Percentiles rank a stretch among this genome's conserved stretches.
These are phyloP conservation scores for Diadophis punctatus DNA, from an alignment of 2,113 vertebrate species.

Conservation along the genomic window DNA sequence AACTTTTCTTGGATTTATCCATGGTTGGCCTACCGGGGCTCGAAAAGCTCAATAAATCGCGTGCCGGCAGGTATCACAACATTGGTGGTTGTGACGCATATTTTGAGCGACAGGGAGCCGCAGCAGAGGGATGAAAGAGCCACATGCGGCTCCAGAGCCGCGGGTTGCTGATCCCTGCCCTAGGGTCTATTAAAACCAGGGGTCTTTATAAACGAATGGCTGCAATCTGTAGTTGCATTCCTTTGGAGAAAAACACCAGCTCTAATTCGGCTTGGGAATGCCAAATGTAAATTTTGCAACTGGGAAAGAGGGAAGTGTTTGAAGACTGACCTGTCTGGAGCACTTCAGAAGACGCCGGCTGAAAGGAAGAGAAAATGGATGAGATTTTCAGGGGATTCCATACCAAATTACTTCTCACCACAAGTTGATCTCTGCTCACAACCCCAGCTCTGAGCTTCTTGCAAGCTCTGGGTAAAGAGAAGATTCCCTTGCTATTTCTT, in stretches of 20 bases:
- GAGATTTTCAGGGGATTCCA: background rate
- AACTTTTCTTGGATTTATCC: too few species aligned
- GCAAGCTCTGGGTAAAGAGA: background rate
- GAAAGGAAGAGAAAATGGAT: constrained; percentile 13
- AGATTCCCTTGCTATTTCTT: background rate
- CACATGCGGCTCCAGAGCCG: too few species aligned
- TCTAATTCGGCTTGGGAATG: background rate
- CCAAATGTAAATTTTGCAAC: background rate
- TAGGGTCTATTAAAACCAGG: background rate
- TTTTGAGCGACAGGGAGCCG: too few species aligned
- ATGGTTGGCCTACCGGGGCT: too few species aligned
- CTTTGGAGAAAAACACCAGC: background rate
- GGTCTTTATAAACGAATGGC: too few species aligned
- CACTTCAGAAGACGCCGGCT: constrained; percentile 57
- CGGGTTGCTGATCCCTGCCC: background rate
- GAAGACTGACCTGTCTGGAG: constrained; percentile 64
- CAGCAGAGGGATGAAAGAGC: too few species aligned
- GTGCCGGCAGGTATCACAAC: too few species aligned
- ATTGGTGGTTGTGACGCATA: too few species aligned
- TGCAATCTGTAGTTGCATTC: background rate
- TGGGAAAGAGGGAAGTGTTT: background rate
- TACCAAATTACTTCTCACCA: background rate
- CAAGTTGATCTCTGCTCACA: background rate
- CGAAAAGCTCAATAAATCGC: too few species aligned
- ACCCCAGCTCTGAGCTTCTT: background rate